phyloP scores from a whole-genome alignment of 2,888 invertebrate genomes.

The Apocheima hispidaria region DNA sequence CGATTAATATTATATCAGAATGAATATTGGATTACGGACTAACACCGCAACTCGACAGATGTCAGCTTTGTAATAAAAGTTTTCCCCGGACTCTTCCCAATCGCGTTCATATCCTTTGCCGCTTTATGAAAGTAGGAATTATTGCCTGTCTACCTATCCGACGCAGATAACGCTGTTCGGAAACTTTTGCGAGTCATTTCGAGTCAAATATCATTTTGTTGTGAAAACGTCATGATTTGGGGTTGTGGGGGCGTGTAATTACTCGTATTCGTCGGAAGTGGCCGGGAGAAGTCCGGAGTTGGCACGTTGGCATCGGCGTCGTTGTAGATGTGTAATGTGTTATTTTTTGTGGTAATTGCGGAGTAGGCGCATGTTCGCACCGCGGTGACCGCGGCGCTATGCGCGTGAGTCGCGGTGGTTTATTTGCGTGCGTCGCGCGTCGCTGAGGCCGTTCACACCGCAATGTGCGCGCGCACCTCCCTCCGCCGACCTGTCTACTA shows the following conservation, averaged over 20 bases:
- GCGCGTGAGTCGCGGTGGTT: slow-evolving; percentile 60
- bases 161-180: slow-evolving; percentile 28
- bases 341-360: slow-evolving; percentile 63
- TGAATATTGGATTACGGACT: slow-evolving; percentile 50
- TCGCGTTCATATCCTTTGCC: slow-evolving; percentile 46
- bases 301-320: slow-evolving; percentile 26
- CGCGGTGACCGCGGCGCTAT: slow-evolving; percentile 44
- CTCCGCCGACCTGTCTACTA: neutral
- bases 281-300: slow-evolving; percentile 23
- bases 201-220: slow-evolving; percentile 15
- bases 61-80: slow-evolving; percentile 68
- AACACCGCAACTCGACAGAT: slow-evolving; percentile 56
- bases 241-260: slow-evolving; percentile 32
- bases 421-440: slow-evolving; percentile 81
- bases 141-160: slow-evolving; percentile 39
- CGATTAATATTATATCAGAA: slow-evolving; percentile 41
- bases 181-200: slow-evolving; percentile 31
- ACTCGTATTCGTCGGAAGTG: slow-evolving; percentile 18
- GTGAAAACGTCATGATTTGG: slow-evolving; percentile 24
- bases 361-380: slow-evolving; percentile 2
- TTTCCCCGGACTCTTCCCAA: slow-evolving; percentile 52
- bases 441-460: slow-evolving; percentile 78
- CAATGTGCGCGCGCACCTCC: slow-evolving; percentile 9
- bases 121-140: slow-evolving; percentile 39
- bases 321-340: slow-evolving; percentile 32